Percentiles rank a stretch among this genome's conserved stretches.
Evolutionary conservation across 2,113 vertebrate genomes (phyloP).

Genomic region (Canis aureus): DNA sequence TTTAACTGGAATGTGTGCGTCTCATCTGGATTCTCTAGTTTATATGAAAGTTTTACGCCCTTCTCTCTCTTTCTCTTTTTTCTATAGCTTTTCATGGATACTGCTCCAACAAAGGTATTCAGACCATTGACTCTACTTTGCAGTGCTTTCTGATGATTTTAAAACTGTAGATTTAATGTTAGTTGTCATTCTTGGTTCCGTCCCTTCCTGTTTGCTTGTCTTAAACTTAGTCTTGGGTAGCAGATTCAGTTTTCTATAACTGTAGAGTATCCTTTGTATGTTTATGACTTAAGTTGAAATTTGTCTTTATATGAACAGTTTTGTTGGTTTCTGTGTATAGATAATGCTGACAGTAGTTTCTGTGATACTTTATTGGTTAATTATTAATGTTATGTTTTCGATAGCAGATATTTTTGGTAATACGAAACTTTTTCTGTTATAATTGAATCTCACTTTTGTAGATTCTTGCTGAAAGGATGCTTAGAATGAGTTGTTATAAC

Average conservation of each 20-base stretch:
- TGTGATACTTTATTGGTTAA: slow-evolving; percentile 14
- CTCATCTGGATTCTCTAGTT: slow-evolving; percentile 60
- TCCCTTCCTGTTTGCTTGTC: slow-evolving; percentile 51
- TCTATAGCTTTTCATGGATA: slow-evolving; percentile 78
- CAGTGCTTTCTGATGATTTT: slow-evolving; percentile 66
- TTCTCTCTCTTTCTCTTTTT: slow-evolving; percentile 61
- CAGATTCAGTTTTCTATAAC: slow-evolving; percentile 18
- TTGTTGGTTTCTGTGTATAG: slow-evolving; percentile 56
- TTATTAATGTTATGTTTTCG: slow-evolving; percentile 44
- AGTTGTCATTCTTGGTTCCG: slow-evolving; percentile 41
- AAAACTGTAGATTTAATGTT: slow-evolving; percentile 19
- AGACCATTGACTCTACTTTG: slow-evolving; percentile 68
- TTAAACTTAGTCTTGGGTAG: slow-evolving; percentile 25
- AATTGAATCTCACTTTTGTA: slow-evolving; percentile 37
- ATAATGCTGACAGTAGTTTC: slow-evolving; percentile 48
- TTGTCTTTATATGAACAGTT: slow-evolving; percentile 60
- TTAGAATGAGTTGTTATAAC: slow-evolving; percentile 32
- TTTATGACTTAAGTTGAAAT: slow-evolving; percentile 57
- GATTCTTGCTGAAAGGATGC: slow-evolving; percentile 51
- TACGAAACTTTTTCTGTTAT: slow-evolving; percentile 31
- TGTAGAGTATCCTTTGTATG: slow-evolving; percentile 12
- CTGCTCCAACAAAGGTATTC: slow-evolving; percentile 60
- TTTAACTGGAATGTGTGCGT: slow-evolving; percentile 42
- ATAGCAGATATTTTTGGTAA: slow-evolving; percentile 53
- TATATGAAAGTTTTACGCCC: slow-evolving; percentile 64